A percentile compares a stretch with the other conserved stretches of the same genome.
Evolutionary conservation across 2,113 vertebrate genomes (phyloP).

Genomic region (Tupaia tana): DNA sequence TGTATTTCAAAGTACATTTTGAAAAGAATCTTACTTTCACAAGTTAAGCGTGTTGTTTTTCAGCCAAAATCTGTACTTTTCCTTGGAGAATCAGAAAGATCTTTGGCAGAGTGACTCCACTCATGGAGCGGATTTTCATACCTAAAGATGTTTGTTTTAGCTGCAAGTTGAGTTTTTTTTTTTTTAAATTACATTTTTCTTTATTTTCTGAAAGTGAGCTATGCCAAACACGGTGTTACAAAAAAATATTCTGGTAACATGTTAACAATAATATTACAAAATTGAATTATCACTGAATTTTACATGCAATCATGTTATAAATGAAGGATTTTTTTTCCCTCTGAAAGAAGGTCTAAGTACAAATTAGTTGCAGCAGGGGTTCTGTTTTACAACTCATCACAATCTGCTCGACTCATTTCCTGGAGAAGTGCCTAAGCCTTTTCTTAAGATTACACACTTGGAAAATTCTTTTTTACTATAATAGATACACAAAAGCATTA

Average conservation of each 20-base stretch:
- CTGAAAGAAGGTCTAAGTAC: constrained; percentile 59
- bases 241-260: background rate
- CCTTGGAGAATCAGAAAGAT: too few species aligned
- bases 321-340: background rate
- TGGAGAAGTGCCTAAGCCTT: constrained; percentile 37
- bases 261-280: background rate
- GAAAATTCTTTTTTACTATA: constrained; percentile 64
- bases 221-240: background rate
- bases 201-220: background rate
- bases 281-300: background rate
- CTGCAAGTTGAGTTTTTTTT: too few species aligned
- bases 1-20: too few species aligned
- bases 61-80: too few species aligned
- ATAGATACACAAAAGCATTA: constrained; percentile 28
- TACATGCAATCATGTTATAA: constrained; percentile 42
- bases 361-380: constrained; percentile 67
- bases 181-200: too few species aligned
- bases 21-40: too few species aligned
- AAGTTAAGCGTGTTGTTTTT: too few species aligned
- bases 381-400: constrained; percentile 70
- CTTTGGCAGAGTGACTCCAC: too few species aligned
- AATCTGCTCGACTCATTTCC: constrained; percentile 61
- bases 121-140: too few species aligned
- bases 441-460: constrained; percentile 53
- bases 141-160: too few species aligned